phyloP scores from a whole-genome alignment of 2,113 vertebrate species.

The Chlorocebus sabaeus region DNA sequence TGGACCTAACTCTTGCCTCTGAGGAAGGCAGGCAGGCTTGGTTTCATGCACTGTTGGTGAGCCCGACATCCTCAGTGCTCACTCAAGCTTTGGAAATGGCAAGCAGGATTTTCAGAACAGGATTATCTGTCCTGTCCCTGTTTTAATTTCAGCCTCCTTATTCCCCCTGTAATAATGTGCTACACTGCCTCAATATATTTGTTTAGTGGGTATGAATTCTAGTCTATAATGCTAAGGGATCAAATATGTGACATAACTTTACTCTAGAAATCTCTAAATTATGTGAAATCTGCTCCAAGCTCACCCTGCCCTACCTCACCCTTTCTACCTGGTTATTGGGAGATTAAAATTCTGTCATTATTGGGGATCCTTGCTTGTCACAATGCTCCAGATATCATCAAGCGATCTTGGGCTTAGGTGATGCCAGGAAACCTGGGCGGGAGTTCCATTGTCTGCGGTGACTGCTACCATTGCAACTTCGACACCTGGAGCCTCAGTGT shows the following conservation, averaged over 20 bases:
- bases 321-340: not conserved
- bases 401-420: not conserved
- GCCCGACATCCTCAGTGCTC: rapidly evolving
- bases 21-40: not conserved
- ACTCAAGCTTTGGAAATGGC: not conserved
- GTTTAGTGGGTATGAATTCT: not conserved
- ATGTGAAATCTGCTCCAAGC: not conserved
- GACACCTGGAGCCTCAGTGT: no score
- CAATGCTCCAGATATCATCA: not conserved
- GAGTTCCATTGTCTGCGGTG: not conserved
- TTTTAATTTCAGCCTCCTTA: no score
- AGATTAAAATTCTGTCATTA: not conserved
- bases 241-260: not conserved
- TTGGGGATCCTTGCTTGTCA: not conserved
- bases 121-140: not conserved
- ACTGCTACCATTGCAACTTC: not conserved
- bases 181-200: rapidly evolving
- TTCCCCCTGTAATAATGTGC: not conserved
- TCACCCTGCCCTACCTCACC: no score
- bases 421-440: not conserved
- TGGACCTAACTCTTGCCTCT: not conserved
- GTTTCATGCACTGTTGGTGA: rapidly evolving
- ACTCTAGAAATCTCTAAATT: not conserved
- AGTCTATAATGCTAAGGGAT: not conserved
- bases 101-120: not conserved